Base-by-base conservation (phyloP, 2,888 invertebrate species). In the Synanthedon myopaeformis region DNA sequence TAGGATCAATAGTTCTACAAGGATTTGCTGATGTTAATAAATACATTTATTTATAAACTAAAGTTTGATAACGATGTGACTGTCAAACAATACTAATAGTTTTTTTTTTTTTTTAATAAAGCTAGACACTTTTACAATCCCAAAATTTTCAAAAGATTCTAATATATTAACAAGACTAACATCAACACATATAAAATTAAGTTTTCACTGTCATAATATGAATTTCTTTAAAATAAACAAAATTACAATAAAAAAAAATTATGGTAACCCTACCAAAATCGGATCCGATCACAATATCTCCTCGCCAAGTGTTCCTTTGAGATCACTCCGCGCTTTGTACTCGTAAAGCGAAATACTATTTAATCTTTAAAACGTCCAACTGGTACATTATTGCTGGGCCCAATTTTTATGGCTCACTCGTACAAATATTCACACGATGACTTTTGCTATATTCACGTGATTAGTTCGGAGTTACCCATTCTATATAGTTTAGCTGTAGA, bases 231-330 rank as follows among this genome's bases (percentile, higher is more conserved):
- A 0, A 2, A 45, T 54, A 45, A 50, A 10, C 41, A 28, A 35
- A 28, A 28, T 6, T 23, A n/a, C 10, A 23, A 41, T 14, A 4
- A 13, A 4, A 51, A 52, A 51, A 52, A 57, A 17, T 12, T 17
- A 54, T 65, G 56, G 72, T 62, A 68, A 67, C 72, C 73, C 69
- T 69, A 75, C 61, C 51, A 59, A 73, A 76, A 72, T 69, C 74
- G 72, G 64, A 60, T 63, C 61, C 61, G 59, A 59, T 62, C 67
- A 62, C 68, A 64, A 61, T 56, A 59, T 59, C 68, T 73, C 65
- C 54, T 54, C 65, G 66, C 58, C 63, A 77, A 82, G 74, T 74
- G 75, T 69, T 75, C 79, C 81, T 79, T 72, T 72, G 82, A 80
- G 79, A 72, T 67, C 62, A 55, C 59, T 53, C 60, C 61, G 59